A percentile compares a stretch with the other conserved stretches of the same genome.
Evolutionary conservation across 2,113 vertebrate genomes (phyloP).

Genomic region (Grammomys dolichurus): DNA sequence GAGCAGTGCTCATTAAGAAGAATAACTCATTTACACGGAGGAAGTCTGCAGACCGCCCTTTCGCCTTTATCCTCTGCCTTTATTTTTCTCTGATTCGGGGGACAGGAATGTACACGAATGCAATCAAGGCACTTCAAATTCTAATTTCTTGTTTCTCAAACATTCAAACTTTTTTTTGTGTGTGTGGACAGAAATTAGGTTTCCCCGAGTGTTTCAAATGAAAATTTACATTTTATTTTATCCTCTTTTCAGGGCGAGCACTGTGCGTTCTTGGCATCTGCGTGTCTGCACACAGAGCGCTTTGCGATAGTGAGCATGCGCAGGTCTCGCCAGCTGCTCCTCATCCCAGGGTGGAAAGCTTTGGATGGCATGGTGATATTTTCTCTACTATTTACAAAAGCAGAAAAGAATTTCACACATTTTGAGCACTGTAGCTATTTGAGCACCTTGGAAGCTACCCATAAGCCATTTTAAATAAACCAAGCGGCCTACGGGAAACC

Average conservation of each 20-base stretch:
- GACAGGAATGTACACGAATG: background rate
- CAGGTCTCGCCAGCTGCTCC: background rate
- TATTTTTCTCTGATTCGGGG: slow-evolving; percentile 44
- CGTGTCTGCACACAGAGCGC: background rate
- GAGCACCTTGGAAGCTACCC: slow-evolving; percentile 75
- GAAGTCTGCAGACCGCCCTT: background rate
- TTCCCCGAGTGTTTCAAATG: slow-evolving; percentile 47
- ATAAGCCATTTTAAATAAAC: slow-evolving; percentile 74
- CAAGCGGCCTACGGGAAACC: slow-evolving; percentile 48
- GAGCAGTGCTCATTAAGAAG: slow-evolving; percentile 63
- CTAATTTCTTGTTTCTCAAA: slow-evolving; percentile 72
- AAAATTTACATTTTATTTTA: slow-evolving; percentile 31
- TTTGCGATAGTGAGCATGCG: background rate
- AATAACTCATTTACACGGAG: slow-evolving; percentile 60
- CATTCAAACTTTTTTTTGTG: slow-evolving; percentile 4
- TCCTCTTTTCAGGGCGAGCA: background rate
- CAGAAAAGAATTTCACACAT: slow-evolving; percentile 78
- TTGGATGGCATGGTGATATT: slow-evolving; percentile 28
- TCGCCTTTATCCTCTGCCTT: background rate
- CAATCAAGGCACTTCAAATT: slow-evolving; percentile 59
- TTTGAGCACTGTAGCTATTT: slow-evolving; percentile 71
- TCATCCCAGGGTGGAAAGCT: slow-evolving; percentile 19
- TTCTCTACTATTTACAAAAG: slow-evolving; percentile 77
- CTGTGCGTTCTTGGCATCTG: background rate
- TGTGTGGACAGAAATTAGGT: slow-evolving; percentile 58